Conservation (phyloP, 2,797 vertebrate genomes). For the Ctenosaura bakeri region DNA sequence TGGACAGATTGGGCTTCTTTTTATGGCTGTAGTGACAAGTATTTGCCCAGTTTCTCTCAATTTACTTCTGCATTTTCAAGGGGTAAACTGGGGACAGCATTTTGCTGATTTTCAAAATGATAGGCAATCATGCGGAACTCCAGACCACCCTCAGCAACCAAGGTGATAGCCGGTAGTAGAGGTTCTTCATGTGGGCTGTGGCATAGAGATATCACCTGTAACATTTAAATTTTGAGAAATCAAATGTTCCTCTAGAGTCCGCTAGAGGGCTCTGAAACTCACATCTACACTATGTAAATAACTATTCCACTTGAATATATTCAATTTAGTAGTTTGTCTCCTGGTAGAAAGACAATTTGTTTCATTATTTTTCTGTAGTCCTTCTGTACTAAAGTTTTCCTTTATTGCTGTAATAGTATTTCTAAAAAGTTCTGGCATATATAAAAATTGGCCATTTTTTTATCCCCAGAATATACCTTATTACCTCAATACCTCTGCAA, state of each 20-base stretch:
- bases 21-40: not conserved
- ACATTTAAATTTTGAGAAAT: not conserved
- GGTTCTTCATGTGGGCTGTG: no score
- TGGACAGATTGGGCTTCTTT: no score
- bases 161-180: no score
- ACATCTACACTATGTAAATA: not conserved
- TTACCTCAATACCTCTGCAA: not conserved
- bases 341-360: no score
- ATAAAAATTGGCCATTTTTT: not conserved
- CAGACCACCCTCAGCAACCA: no score
- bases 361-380: not conserved
- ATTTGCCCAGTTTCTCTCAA: no score
- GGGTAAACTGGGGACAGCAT: not conserved
- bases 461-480: not conserved
- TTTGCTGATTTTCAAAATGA: not conserved
- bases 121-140: no score
- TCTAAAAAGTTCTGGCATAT: not conserved
- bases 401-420: not conserved
- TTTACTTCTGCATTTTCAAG: not conserved
- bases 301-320: not conserved
- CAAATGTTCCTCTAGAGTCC: not conserved
- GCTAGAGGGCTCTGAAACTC: constrained; percentile 18
- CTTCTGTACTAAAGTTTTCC: not conserved
- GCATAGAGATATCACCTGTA: no score
- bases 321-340: not conserved